Evolutionary conservation across 2,888 invertebrate species (phyloP), one percentile per base, ranked within the genome.

Genomic region (Netelia virgata): DNA sequence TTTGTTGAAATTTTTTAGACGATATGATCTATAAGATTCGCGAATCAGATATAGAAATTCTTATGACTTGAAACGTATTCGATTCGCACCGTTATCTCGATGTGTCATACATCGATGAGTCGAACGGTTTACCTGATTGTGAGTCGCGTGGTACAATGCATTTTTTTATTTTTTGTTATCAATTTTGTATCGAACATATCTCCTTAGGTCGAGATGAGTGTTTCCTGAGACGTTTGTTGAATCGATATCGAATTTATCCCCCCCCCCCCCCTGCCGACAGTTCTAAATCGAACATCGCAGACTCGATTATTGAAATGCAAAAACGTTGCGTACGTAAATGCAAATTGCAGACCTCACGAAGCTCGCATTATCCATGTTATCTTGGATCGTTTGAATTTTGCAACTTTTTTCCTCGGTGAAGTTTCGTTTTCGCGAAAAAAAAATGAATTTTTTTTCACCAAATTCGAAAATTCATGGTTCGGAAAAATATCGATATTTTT

Each of bases 231-330:
- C 14, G 47, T 47, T 14, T 47, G 11, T 14, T 14, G 14, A 14
- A 47, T 47, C 47, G 47, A 47, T 47, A 47, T 47, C 11, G 47
- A 47, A 47, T 47, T 47, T 10, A 47, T 66, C 64, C 41, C 23
- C 55, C 23, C 66, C 20, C 11, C 14, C 47, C 47, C 47, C 3
- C 11, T 28, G 28, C 3, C 36, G 6, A 3, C 36, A 6, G 6
- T 41, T 55, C 55, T 36, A 66, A 66, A 41, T 41, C 64, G 20
- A 41, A 55, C 20, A 43, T 66, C 23, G 41, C 11, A 69, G 66
- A 57, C 57, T 41, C 66, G 76, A 76, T 76, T 76, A 76, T 47
- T 0, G 47, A 47, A 47, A 11, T 68, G 23, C 66, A 41, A 66
- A 64, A 64, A 18, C 14, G 55, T 23, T 28, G 36, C 41, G 41